phyloP scores from a whole-genome alignment of 2,113 vertebrate species.

The Tapirus terrestris region DNA sequence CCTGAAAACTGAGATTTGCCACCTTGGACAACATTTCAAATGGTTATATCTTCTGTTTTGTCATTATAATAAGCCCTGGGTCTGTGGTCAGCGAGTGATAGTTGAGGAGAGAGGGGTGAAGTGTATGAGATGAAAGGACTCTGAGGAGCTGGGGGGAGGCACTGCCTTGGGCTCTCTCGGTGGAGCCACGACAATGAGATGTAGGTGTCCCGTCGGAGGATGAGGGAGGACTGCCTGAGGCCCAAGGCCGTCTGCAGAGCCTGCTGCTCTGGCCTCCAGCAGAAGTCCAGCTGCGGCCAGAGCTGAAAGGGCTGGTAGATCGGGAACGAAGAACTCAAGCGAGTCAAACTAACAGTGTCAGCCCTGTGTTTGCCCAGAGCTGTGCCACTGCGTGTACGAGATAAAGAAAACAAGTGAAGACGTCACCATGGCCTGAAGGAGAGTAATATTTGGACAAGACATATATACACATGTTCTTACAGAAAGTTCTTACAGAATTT shows the following conservation, averaged over 20 bases:
- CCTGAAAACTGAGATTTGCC: not conserved
- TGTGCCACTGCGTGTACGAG: not conserved
- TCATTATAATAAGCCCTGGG: not conserved
- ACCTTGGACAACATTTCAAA: not conserved
- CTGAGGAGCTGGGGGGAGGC: not conserved
- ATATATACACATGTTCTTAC: too few species aligned
- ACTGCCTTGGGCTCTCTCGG: rapidly evolving
- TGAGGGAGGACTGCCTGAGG: not conserved
- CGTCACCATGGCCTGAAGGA: not conserved
- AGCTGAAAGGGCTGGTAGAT: not conserved
- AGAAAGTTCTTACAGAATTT: not conserved
- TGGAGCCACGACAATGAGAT: rapidly evolving
- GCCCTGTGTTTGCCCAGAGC: not conserved
- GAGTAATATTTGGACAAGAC: not conserved
- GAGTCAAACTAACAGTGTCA: rapidly evolving
- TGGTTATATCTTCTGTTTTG: not conserved
- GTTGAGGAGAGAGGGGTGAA: not conserved
- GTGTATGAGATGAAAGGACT: too few species aligned
- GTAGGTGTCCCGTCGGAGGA: not conserved
- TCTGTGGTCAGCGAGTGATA: not conserved
- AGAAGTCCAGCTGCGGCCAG: too few species aligned
- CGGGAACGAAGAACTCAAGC: not conserved
- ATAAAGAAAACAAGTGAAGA: too few species aligned
- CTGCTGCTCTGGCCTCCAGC: not conserved
- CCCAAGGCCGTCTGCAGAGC: rapidly evolving